Base-by-base conservation (phyloP, 2,888 invertebrate species). In the Miltochrista miniata region DNA sequence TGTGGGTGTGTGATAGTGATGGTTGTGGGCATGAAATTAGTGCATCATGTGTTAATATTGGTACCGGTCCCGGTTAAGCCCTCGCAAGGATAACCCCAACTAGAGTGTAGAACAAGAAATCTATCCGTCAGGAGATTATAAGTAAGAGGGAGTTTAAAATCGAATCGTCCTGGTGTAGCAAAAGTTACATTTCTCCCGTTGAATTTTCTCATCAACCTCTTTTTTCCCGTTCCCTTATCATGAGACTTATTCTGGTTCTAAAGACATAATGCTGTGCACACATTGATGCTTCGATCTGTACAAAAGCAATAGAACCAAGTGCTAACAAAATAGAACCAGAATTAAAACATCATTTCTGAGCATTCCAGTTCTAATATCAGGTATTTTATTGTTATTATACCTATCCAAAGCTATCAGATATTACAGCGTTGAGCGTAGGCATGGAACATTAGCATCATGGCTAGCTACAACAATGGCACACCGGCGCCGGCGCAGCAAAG, bases 401-500 rank as follows among this genome's bases (percentile, higher is more conserved):
- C 65, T 24, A 24, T 24, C 18, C 5, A 24, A 52, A 55, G 51
- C 50, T 58, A 59, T 56, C 61, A 40, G 53, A 48, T 54, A 58
- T 47, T 59, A 50, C 37, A 51, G 56, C 57, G 18, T 24, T 24
- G 18, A 24, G 18, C 18, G 49, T 34, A 41, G 48, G 13, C 42
- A n/a, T 41, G 50, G 42, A 64, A 57, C 64, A 68, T 68, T 68
- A 68, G 61, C 61, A 59, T 56, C 59, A 61, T 51, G 68, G 61
- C 64, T 44, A 39, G 34, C 54, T 45, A 48, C 69, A 74, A 73
- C 76, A 77, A 79, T 75, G 65, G 62, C 63, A 60, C 58, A 51
- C 52, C 70, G 70, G 71, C 68, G 72, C 70, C 73, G 70, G 66
- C 64, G 68, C 61, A 59, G 61, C 58, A 54, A 64, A 72, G 79